Evolutionary conservation across 2,888 invertebrate genomes (phyloP), one percentile per base, ranked within the genome.

Genomic region (Disparrhopalites patrizii): DNA sequence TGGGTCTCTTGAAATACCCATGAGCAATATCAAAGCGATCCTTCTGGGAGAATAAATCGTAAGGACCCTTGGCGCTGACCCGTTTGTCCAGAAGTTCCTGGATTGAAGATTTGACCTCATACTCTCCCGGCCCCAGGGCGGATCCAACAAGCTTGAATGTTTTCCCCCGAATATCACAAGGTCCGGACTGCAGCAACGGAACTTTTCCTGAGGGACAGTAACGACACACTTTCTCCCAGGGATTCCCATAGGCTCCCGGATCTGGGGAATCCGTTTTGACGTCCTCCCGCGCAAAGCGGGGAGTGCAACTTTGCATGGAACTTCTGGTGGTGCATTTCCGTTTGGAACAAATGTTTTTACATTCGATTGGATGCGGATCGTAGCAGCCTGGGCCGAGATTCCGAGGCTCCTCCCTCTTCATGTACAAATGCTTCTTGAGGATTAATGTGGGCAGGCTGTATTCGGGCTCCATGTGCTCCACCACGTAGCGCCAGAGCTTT

Each of bases 401-500:
- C 18, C 47, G 62, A 1, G 58, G 63, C 31, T 61, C 55, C 23
- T 63, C 68, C 13, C 58, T 23, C 18, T 61, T 62, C 4, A 58
- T 23, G 10, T 60, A 54, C 25, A 13, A 40, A 43, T 63, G 63
- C 27, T 51, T 36, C 31, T 61, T 66, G 30, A 60, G 63, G 3
- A 68, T 66, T 13, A 68, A 62, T 0, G 61, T 57, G 1, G 68
- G 68, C 4, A 68, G 50, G 13, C 63, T 33, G 15, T 63, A 68
- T 10, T 55, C 51, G 13, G 68, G 68, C 33, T 68, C 60, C 33
- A 63, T 28, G 13, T 56, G 38, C 13, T 58, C 36, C 1, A 66
- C 13, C n/a, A 58, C 50, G 18, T 63, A n/a, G 8, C 66, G 62
- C 68, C 68, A 68, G 20, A 66, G 18, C 13, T 18, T 27, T 18